These are phyloP conservation scores for Epinephelus malabaricus DNA, from an alignment of 2,797 vertebrate species.

Conservation along the genomic window DNA sequence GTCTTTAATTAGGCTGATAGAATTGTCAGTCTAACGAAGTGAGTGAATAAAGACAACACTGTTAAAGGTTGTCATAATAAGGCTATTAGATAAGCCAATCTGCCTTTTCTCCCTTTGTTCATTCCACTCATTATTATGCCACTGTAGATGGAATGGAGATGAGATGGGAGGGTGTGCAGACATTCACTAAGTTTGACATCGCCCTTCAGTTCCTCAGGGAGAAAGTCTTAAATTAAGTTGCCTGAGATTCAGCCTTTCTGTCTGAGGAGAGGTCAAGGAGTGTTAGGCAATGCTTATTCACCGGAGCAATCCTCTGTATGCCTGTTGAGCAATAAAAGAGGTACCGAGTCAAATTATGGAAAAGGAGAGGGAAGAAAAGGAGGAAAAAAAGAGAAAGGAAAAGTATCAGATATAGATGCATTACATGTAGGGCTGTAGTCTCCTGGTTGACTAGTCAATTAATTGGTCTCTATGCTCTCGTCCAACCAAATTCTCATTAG, in stretches of 20 bases:
- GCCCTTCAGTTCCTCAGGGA: slow-evolving; percentile 73
- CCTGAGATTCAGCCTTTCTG: slow-evolving; percentile 66
- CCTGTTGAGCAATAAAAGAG: slow-evolving; percentile 53
- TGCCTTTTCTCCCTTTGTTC: slow-evolving; percentile 46
- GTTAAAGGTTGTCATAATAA: slow-evolving; percentile 61
- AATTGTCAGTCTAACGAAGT: slow-evolving; percentile 46
- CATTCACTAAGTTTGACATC: slow-evolving; percentile 72
- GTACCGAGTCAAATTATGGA: slow-evolving; percentile 2
- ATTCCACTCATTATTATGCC: slow-evolving; percentile 61
- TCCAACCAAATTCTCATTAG: no score
- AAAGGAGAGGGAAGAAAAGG: neutral
- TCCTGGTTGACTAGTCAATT: no score
- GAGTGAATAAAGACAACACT: slow-evolving; percentile 48
- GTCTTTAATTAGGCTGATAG: slow-evolving; percentile 54
- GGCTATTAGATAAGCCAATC: slow-evolving; percentile 35
- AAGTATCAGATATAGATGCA: neutral
- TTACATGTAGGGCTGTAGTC: no score
- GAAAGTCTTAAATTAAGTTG: slow-evolving; percentile 71
- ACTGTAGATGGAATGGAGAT: slow-evolving; percentile 49
- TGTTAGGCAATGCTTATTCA: slow-evolving; percentile 59
- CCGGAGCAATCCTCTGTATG: slow-evolving; percentile 47
- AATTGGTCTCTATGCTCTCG: no score
- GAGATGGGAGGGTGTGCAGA: slow-evolving; percentile 57
- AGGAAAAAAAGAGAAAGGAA: neutral
- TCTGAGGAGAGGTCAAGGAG: slow-evolving; percentile 75